Base-by-base conservation (phyloP, 2,113 vertebrate species). In the Cinclus cinclus region DNA sequence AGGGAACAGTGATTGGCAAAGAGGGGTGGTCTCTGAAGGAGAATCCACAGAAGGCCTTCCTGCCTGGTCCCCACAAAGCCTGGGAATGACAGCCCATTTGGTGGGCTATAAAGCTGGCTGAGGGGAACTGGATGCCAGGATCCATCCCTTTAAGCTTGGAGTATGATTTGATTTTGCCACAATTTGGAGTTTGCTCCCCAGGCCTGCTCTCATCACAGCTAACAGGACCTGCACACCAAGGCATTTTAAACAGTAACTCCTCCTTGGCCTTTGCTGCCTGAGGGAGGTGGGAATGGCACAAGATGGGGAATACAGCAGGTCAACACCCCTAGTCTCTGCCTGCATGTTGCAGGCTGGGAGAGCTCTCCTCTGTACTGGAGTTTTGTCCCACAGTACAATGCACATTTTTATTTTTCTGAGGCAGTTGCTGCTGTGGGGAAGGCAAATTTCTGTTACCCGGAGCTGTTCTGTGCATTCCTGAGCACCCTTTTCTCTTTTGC, bases 401-500 rank as follows among this genome's bases (percentile, higher is more conserved):
- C 16, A 42, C 18, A 31, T 83, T 80, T 77, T 39, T 74, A 50
- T 41, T 85, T 41, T 88, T 87, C 39, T 80, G 17, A 87, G 67
- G 71, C 31, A 80, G 70, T 62, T 86, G 37, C 55, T 87, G 58
- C 68, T 68, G 25, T 70, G 44, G 27, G n/a, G 35, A 75, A 67
- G 14, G n/a, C 44, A 35, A 49, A 46, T 25, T 84, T 27, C 69
- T 91, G 28, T 70, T 90, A 21, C 28, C 1, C 2, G 27, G 15
- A 20, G 21, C 6, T 71, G 27, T 65, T 83, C 46, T 77, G 39
- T 30, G 18, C 16, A 15, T 87, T 93, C 78, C 50, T 50, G 31
- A 83, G 31, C 28, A 65, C 18, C 6, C 20, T 82, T 87, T 39
- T 95, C 73, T 94, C 42, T 69, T 95, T 85, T 96, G 67, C 95